A percentile compares a stretch with the other conserved stretches of the same genome.
These are phyloP conservation scores for Rhagoletis pomonella DNA, from an alignment of 1,140 invertebrate species.

Conservation along the genomic window DNA sequence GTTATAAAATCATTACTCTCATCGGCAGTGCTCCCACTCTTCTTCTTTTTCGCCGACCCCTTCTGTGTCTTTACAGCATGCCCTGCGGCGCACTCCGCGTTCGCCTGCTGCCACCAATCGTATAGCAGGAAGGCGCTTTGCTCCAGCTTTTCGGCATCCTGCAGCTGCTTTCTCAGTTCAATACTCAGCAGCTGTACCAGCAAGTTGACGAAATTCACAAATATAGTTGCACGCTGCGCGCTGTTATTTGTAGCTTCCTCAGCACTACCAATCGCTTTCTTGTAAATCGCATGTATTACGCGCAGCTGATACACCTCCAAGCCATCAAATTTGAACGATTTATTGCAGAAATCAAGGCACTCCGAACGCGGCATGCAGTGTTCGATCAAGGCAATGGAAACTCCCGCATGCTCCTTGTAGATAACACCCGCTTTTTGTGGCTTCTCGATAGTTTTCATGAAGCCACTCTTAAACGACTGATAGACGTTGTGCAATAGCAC, in stretches of 20 bases:
- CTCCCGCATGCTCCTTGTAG: conserved; percentile 76
- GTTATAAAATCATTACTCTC: not conserved
- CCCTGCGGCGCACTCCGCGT: not conserved
- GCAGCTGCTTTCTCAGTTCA: conserved; percentile 76
- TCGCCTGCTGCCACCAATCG: conserved; percentile 68
- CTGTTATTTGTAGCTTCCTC: conserved; percentile 60
- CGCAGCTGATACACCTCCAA: conserved; percentile 77
- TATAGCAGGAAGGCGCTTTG: conserved; percentile 64
- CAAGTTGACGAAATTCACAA: conserved; percentile 77
- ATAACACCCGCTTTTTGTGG: conserved; percentile 80
- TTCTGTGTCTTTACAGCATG: not conserved
- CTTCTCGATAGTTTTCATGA: conserved; percentile 78
- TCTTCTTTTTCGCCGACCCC: not conserved
- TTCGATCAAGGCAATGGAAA: conserved; percentile 76
- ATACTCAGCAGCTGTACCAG: conserved; percentile 76
- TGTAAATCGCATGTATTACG: conserved; percentile 76
- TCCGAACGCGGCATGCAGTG: conserved; percentile 77
- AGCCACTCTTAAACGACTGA: conserved; percentile 77
- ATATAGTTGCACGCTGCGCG: conserved; percentile 72
- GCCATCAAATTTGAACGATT: conserved; percentile 78
- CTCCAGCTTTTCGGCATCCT: conserved; percentile 64
- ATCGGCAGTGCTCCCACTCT: not conserved
- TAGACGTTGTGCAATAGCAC: conserved; percentile 75
- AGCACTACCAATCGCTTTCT: conserved; percentile 73
- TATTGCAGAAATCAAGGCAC: conserved; percentile 76